phyloP scores from a whole-genome alignment of 2,113 vertebrate genomes.

The Haplochromis burtoni region DNA sequence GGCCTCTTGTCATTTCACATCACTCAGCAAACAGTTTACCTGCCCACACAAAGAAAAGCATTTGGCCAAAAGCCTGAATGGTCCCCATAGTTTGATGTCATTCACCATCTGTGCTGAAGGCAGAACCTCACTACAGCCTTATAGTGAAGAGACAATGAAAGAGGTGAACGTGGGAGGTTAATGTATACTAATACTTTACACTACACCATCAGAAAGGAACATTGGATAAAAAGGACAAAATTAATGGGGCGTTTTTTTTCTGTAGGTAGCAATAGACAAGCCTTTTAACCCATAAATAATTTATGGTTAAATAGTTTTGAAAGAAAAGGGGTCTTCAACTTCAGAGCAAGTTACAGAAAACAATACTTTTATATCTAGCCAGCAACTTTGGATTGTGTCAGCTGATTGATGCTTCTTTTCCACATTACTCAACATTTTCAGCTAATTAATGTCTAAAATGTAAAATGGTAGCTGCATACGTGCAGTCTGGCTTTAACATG shows the following conservation, averaged over 20 bases:
- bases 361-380: not conserved
- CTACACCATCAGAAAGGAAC: not conserved
- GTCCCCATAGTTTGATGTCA: slow-evolving; percentile 51
- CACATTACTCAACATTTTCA: not conserved
- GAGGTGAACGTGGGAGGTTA: slow-evolving; percentile 36
- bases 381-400: not conserved
- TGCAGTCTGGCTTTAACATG: not conserved
- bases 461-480: not conserved
- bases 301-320: not conserved
- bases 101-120: slow-evolving; percentile 58
- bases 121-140: slow-evolving; percentile 18
- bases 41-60: slow-evolving; percentile 39
- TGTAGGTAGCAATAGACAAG: not conserved
- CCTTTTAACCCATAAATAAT: not conserved
- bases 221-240: not conserved
- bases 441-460: not conserved
- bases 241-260: not conserved
- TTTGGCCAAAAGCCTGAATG: slow-evolving; percentile 45
- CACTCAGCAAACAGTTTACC: slow-evolving; percentile 42
- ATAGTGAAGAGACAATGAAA: slow-evolving; percentile 26
- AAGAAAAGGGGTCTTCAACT: not conserved
- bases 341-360: not conserved
- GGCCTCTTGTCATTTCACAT: slow-evolving; percentile 28
- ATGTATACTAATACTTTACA: slow-evolving; percentile 1
- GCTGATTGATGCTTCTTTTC: not conserved